Conservation (phyloP, 2,888 invertebrate species). For the Leistus spinibarbis region DNA sequence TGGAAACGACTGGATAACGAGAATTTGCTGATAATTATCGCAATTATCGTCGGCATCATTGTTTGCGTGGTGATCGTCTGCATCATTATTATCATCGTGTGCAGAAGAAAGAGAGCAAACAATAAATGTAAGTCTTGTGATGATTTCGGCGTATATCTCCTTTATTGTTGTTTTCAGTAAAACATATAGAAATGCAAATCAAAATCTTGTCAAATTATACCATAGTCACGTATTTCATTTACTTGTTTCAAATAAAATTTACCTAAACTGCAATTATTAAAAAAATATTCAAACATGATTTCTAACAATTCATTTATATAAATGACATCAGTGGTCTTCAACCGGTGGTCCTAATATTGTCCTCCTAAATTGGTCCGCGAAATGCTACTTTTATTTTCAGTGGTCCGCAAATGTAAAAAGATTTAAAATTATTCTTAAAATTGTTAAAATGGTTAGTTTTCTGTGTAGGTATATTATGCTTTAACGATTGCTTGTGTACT, state of each 20-base stretch:
- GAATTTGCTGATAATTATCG: slow-evolving; percentile 75
- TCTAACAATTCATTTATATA: too few relatives aligned
- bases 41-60: slow-evolving; percentile 70
- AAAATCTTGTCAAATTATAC: neutral
- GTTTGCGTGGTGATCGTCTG: slow-evolving; percentile 77
- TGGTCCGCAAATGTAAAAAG: too few relatives aligned
- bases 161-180: neutral
- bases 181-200: neutral
- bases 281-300: too few relatives aligned
- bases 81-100: slow-evolving; percentile 84
- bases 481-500: slow-evolving; percentile 25
- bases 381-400: neutral
- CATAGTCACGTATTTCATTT: too few relatives aligned
- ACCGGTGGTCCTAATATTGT: too few relatives aligned
- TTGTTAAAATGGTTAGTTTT: too few relatives aligned
- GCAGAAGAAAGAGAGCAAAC: slow-evolving; percentile 79
- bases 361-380: neutral
- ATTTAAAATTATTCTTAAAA: too few relatives aligned
- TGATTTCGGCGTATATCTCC: neutral
- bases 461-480: slow-evolving; percentile 5
- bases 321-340: too few relatives aligned
- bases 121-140: slow-evolving; percentile 76
- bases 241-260: too few relatives aligned
- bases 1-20: slow-evolving; percentile 80
- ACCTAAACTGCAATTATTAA: too few relatives aligned